Evolutionary conservation across 2,797 vertebrate genomes (phyloP).

Genomic region (Trachops cirrhosus): DNA sequence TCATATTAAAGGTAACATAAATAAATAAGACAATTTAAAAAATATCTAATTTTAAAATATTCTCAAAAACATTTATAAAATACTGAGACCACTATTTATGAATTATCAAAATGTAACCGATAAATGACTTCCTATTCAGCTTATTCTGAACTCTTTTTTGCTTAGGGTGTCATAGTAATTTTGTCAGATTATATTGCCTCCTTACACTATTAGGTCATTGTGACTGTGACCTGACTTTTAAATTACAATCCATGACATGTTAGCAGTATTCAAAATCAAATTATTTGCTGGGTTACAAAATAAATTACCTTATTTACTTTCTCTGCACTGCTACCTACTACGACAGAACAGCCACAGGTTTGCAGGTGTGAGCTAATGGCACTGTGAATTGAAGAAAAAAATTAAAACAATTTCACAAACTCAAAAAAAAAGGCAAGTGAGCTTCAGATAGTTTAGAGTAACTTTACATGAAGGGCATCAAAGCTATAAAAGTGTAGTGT

Average conservation of each 20-base stretch:
- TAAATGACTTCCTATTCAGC: conserved; percentile 45
- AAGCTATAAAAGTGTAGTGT: neutral
- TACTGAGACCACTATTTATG: neutral
- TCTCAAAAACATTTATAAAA: conserved; percentile 30
- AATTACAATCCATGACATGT: neutral
- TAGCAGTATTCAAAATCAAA: neutral
- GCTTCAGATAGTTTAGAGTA: neutral
- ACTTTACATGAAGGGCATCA: neutral
- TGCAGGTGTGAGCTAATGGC: conserved; percentile 98
- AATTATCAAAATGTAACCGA: conserved; percentile 34
- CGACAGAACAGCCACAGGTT: conserved; percentile 98
- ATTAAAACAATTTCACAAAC: conserved; percentile 43
- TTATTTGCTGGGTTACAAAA: neutral
- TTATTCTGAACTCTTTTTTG: conserved; percentile 43
- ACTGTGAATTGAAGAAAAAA: conserved; percentile 82
- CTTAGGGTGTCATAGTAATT: neutral
- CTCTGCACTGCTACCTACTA: conserved; percentile 97
- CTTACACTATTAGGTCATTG: neutral
- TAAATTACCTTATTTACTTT: conserved; percentile 98
- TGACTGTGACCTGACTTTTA: neutral
- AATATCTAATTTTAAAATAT: conserved; percentile 26
- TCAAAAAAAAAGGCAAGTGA: neutral
- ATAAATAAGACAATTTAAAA: neutral
- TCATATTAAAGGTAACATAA: neutral
- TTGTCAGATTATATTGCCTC: neutral